Percentiles rank a stretch among this genome's conserved stretches.
Conservation (phyloP, 2,888 invertebrate genomes). For the Myopa tessellatipennis region DNA sequence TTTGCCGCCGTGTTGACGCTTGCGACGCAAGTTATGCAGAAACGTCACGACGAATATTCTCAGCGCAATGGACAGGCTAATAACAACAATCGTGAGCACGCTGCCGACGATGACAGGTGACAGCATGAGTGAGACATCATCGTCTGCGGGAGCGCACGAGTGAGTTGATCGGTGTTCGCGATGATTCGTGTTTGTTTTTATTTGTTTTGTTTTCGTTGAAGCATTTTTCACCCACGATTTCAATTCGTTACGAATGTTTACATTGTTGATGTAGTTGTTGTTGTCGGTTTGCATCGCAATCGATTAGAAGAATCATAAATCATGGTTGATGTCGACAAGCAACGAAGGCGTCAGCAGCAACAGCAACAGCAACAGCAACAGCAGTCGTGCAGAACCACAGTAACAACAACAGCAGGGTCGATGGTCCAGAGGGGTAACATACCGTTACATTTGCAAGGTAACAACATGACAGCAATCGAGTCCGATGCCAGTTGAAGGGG, state of each 20-base stretch:
- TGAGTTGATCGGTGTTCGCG: not conserved
- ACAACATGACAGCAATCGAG: constrained; percentile 12
- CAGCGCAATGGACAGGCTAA: constrained; percentile 66
- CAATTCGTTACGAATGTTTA: no score
- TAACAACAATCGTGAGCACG: constrained; percentile 67
- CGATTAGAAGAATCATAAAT: constrained; percentile 50
- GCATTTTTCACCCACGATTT: no score
- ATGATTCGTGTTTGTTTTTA: not conserved
- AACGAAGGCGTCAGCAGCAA: constrained; percentile 7
- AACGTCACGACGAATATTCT: constrained; percentile 67
- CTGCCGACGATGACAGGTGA: constrained; percentile 68
- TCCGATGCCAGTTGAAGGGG: constrained; percentile 13
- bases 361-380: constrained; percentile 43
- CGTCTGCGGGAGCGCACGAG: constrained; percentile 53
- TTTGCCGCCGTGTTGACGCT: constrained; percentile 66
- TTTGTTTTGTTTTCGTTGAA: no score
- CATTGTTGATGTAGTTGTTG: constrained; percentile 3
- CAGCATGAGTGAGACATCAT: constrained; percentile 64
- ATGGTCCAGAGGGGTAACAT: constrained; percentile 39
- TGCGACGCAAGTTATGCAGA: constrained; percentile 66
- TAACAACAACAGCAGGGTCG: constrained; percentile 44
- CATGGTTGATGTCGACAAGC: constrained; percentile 39
- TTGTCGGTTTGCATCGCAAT: constrained; percentile 46
- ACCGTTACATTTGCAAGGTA: constrained; percentile 37
- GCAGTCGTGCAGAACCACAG: constrained; percentile 34